Evolutionary conservation across 2,888 invertebrate genomes (phyloP).

Genomic region (Caenorhabditis sinica): DNA sequence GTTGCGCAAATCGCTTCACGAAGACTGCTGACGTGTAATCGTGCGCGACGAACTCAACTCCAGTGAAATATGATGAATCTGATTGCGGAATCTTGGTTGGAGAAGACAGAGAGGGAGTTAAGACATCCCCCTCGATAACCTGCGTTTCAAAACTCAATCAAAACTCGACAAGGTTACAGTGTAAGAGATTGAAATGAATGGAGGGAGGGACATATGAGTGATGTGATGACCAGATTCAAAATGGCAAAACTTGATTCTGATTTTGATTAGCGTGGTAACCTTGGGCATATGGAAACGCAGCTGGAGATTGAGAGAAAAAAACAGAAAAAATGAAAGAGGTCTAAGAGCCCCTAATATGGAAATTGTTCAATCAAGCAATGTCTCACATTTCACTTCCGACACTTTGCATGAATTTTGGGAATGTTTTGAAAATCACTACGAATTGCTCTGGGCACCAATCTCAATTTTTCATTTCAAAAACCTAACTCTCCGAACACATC

Average conservation of each 20-base stretch:
- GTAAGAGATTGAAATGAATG: conserved; percentile 27
- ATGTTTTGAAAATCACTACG: not conserved
- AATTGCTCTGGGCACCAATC: not conserved
- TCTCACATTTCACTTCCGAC: conserved; percentile 43
- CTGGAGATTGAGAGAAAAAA: not conserved
- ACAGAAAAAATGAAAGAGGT: not conserved
- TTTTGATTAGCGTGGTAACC: conserved; percentile 41
- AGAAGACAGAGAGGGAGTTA: not conserved
- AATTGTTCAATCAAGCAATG: conserved; percentile 60
- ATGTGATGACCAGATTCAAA: conserved; percentile 31
- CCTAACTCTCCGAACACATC: too few species aligned
- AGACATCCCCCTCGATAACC: conserved; percentile 34
- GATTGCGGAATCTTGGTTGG: conserved; percentile 43
- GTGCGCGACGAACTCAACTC: conserved; percentile 43
- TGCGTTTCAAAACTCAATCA: conserved; percentile 42
- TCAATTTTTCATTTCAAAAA: too few species aligned
- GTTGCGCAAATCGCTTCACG: conserved; percentile 48
- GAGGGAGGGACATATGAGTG: conserved; percentile 42
- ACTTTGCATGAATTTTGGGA: conserved; percentile 10
- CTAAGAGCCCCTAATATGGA: conserved; percentile 37
- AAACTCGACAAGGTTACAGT: conserved; percentile 52
- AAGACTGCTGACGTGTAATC: conserved; percentile 56
- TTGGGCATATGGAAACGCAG: conserved; percentile 7
- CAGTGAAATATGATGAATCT: conserved; percentile 64
- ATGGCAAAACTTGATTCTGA: conserved; percentile 42